Conservation (phyloP, 2,113 vertebrate genomes). For the Toxotes chatareus region DNA sequence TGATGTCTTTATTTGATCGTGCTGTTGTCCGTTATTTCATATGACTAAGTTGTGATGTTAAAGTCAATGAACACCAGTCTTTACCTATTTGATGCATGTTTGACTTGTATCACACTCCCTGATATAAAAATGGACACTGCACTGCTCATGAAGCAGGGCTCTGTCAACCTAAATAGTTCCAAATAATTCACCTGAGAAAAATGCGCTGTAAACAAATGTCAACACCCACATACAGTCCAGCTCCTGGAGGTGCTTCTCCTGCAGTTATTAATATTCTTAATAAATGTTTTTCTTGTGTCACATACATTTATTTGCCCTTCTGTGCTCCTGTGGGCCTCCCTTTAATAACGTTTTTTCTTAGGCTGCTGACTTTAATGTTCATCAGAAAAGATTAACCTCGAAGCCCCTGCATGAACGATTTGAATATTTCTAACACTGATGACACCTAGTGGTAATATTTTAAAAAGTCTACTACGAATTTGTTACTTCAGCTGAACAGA, state of each 20-base stretch:
- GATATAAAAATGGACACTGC: background rate
- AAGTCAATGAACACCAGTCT: background rate
- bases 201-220: background rate
- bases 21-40: background rate
- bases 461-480: no score
- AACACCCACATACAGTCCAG: slow-evolving; percentile 4
- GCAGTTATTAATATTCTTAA: background rate
- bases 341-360: background rate
- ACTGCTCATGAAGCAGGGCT: background rate
- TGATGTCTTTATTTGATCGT: background rate
- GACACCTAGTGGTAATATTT: background rate
- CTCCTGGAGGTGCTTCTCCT: background rate
- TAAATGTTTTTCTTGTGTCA: slow-evolving; percentile 12
- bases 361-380: background rate
- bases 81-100: background rate
- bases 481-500: no score
- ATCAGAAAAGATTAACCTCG: background rate
- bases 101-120: background rate
- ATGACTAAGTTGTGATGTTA: no score
- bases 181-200: background rate
- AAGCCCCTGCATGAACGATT: background rate
- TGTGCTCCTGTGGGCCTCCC: background rate
- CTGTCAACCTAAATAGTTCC: background rate
- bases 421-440: background rate
- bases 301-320: background rate